These are phyloP conservation scores for Trimorus sp. DNA, from an alignment of 2,888 invertebrate species.

Conservation along the genomic window DNA sequence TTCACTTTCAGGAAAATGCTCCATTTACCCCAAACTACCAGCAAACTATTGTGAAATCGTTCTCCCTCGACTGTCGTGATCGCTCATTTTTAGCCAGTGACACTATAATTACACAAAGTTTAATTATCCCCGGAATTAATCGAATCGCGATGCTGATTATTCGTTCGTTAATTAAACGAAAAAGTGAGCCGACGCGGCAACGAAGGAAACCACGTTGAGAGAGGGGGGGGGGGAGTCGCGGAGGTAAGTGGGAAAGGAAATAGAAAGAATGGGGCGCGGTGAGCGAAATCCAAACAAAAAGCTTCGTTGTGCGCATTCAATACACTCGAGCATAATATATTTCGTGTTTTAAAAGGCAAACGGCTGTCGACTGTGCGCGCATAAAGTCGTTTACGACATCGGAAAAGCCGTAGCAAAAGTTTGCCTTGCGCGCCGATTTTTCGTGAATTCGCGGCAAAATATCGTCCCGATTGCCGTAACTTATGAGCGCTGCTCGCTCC, in stretches of 20 bases:
- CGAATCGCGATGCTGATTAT: neutral
- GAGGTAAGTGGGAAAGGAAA: too few species aligned
- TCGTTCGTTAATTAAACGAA: too few species aligned
- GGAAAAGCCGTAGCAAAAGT: constrained; percentile 35
- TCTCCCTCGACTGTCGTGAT: constrained; percentile 5
- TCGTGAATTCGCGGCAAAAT: constrained; percentile 68
- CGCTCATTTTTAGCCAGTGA: constrained; percentile 22
- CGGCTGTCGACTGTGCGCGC: constrained; percentile 48
- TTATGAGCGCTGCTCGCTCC: constrained; percentile 73
- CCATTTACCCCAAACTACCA: too few species aligned
- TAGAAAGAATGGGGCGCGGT: constrained; percentile 13
- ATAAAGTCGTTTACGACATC: constrained; percentile 56
- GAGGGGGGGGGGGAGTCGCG: too few species aligned
- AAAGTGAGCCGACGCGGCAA: too few species aligned
- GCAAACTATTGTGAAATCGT: too few species aligned
- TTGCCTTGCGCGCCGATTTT: constrained; percentile 44
- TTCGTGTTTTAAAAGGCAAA: constrained; percentile 60
- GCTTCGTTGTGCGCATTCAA: constrained; percentile 30
- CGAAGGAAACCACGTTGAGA: too few species aligned
- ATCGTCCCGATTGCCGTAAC: constrained; percentile 75
- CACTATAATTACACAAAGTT: neutral
- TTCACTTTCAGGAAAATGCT: too few species aligned
- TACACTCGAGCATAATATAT: constrained; percentile 49
- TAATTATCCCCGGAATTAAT: constrained; percentile 25
- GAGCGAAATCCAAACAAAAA: constrained; percentile 21